These are phyloP conservation scores for Nemotelus pantherinus DNA, from an alignment of 2,888 invertebrate species.

Conservation along the genomic window DNA sequence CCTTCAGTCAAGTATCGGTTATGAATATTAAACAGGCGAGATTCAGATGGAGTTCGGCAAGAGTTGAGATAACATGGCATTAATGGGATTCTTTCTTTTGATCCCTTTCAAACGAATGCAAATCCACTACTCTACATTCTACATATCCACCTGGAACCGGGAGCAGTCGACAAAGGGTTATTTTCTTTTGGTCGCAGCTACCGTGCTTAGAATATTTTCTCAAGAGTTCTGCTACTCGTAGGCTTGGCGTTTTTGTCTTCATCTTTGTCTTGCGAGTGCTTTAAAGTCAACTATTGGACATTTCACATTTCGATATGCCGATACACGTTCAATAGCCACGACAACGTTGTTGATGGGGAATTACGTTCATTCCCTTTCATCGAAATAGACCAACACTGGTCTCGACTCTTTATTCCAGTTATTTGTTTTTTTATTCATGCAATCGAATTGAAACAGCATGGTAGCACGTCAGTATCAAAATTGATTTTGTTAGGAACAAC, in stretches of 20 bases:
- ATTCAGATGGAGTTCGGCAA: conserved; percentile 32
- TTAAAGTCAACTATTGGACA: too few species aligned
- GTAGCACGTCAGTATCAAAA: background rate
- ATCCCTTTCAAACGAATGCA: conserved; percentile 37
- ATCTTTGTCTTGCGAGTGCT: too few species aligned
- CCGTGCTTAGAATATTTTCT: conserved; percentile 29
- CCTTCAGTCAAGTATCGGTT: conserved; percentile 30
- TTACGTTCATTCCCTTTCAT: background rate
- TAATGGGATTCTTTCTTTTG: conserved; percentile 42
- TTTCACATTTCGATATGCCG: too few species aligned
- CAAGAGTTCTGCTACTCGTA: background rate
- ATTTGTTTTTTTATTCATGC: background rate
- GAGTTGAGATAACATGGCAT: conserved; percentile 32
- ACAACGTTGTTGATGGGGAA: background rate
- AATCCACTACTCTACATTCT: conserved; percentile 34
- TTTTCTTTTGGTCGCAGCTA: background rate
- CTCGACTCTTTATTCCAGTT: background rate
- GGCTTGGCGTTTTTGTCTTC: background rate
- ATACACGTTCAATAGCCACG: background rate
- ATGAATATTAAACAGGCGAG: conserved; percentile 39
- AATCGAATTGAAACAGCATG: background rate
- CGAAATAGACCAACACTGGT: background rate
- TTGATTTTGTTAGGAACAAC: background rate
- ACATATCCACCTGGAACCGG: background rate
- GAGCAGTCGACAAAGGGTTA: conserved; percentile 17